Evolutionary conservation across 2,797 vertebrate genomes (phyloP).

Genomic region (Poecile montanus): DNA sequence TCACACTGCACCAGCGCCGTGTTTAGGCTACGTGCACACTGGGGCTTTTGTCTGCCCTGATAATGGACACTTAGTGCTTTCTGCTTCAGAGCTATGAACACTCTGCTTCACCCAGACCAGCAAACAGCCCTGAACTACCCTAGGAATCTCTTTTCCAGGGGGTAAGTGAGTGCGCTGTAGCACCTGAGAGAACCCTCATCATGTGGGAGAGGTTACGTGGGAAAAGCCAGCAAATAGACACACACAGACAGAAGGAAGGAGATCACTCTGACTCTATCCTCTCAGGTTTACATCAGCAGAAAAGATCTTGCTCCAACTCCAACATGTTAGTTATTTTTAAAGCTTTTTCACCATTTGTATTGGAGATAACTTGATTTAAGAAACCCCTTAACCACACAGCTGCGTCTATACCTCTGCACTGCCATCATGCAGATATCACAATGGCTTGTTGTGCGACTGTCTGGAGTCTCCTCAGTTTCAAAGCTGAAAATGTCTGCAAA

Average conservation of each 20-base stretch:
- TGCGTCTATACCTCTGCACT: not conserved
- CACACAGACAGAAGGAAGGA: not conserved
- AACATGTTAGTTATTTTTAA: not conserved
- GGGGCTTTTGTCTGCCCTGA: conserved; percentile 54
- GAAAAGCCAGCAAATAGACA: not conserved
- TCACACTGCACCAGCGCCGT: not conserved
- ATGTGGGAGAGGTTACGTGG: not conserved
- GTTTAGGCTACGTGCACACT: conserved; percentile 26
- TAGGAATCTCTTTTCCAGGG: not conserved
- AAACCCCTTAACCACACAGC: not conserved
- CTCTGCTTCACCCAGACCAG: not conserved
- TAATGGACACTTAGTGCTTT: conserved; percentile 50
- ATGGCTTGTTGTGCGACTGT: not conserved
- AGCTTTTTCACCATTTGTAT: not conserved
- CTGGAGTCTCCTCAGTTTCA: not conserved
- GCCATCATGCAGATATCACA: not conserved
- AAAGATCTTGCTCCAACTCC: not conserved
- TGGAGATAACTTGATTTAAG: not conserved
- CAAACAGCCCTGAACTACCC: not conserved
- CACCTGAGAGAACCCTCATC: not conserved
- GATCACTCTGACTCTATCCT: not conserved
- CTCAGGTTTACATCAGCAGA: not conserved
- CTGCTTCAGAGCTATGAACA: not conserved
- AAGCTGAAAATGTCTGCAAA: conserved; percentile 7
- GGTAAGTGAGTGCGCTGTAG: not conserved